phyloP scores from a whole-genome alignment of 2,113 vertebrate genomes.

The Pipa parva region DNA sequence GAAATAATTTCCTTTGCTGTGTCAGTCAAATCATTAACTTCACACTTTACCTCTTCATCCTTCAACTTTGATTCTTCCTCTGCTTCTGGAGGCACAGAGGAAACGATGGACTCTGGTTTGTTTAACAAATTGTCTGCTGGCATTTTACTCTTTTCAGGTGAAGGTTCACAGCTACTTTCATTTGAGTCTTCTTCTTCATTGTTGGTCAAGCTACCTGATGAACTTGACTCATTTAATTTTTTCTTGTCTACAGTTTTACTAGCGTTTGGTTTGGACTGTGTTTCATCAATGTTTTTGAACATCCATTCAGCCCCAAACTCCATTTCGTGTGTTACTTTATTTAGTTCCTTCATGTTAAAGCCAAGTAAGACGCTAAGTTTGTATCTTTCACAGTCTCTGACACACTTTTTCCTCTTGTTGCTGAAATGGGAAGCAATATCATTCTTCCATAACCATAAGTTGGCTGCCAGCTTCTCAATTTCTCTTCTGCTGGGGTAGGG shows the following conservation, averaged over 20 bases:
- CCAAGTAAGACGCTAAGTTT: conserved; percentile 80
- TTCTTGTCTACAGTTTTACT: conserved; percentile 77
- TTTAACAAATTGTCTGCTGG: conserved; percentile 40
- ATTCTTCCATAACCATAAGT: conserved; percentile 93
- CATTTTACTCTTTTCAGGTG: conserved; percentile 55
- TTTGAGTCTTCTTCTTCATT: conserved; percentile 68
- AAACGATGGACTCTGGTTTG: conserved; percentile 54
- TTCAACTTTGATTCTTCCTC: conserved; percentile 63
- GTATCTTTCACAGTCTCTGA: conserved; percentile 80
- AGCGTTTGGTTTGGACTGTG: conserved; percentile 73
- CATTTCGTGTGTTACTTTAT: conserved; percentile 81
- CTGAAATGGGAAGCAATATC: conserved; percentile 91
- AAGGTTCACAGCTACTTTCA: conserved; percentile 50
- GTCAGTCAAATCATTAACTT: conserved; percentile 54
- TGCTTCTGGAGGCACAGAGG: conserved; percentile 51
- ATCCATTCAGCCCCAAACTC: conserved; percentile 69
- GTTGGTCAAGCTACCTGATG: conserved; percentile 67
- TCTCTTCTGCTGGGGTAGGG: conserved; percentile 86
- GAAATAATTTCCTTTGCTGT: conserved; percentile 53
- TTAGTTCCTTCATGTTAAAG: conserved; percentile 88
- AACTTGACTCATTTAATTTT: conserved; percentile 66
- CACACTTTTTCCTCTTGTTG: conserved; percentile 84
- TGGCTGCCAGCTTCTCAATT: conserved; percentile 89
- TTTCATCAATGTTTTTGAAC: conserved; percentile 71
- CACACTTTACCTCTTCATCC: conserved; percentile 51